phyloP scores from a whole-genome alignment of 2,888 invertebrate species.

The Drosophila subquinaria region DNA sequence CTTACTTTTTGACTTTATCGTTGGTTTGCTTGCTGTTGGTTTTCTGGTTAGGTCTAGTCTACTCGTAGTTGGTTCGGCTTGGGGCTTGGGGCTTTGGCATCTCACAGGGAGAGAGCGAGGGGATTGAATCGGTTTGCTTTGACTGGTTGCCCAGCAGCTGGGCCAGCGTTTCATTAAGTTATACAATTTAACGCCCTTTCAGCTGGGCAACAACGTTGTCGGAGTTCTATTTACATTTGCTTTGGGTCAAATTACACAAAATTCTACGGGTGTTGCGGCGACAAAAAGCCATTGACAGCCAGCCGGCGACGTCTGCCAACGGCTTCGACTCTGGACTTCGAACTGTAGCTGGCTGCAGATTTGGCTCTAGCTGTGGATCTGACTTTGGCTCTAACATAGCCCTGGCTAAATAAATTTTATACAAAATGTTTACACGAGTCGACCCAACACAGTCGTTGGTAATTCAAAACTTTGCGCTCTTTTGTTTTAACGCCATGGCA shows the following conservation, averaged over 20 bases:
- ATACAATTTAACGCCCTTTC: conserved; percentile 80
- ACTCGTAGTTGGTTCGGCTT: conserved; percentile 38
- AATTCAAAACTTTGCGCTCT: conserved; percentile 68
- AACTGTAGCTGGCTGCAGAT: conserved; percentile 9
- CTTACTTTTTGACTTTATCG: conserved; percentile 78
- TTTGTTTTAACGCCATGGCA: conserved; percentile 62
- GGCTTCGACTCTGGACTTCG: conserved; percentile 1
- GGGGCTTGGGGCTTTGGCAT: conserved; percentile 23
- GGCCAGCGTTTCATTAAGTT: conserved; percentile 83
- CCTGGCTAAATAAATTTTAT: conserved; percentile 72
- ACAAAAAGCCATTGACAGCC: conserved; percentile 77
- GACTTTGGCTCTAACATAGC: conserved; percentile 21
- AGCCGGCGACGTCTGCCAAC: conserved; percentile 52
- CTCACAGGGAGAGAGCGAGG: not conserved
- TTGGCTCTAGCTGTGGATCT: conserved; percentile 10
- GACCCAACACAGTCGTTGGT: conserved; percentile 45
- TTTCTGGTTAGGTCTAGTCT: conserved; percentile 77
- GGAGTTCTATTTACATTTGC: conserved; percentile 84
- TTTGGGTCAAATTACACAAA: conserved; percentile 85
- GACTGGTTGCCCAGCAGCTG: conserved; percentile 59
- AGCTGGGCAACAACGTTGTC: conserved; percentile 58
- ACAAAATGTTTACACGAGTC: conserved; percentile 72
- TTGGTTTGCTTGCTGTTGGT: conserved; percentile 71
- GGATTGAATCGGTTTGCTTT: conserved; percentile 62
- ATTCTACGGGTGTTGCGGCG: conserved; percentile 80